These are phyloP conservation scores for Sebastes kiyomatsui DNA, from an alignment of 2,797 vertebrate species.

Conservation along the genomic window DNA sequence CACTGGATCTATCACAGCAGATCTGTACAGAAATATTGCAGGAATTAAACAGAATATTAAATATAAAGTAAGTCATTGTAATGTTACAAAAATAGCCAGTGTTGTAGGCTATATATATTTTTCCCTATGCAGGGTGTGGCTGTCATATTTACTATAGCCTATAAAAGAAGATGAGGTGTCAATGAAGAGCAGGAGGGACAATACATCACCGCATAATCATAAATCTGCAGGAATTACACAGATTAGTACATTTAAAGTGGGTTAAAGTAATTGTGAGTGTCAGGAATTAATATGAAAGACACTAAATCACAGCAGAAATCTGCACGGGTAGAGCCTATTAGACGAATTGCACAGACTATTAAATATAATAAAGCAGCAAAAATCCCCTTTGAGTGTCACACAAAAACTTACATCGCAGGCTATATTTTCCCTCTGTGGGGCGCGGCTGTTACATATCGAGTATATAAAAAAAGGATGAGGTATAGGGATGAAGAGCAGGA, in stretches of 20 bases:
- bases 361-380: background rate
- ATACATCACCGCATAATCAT: background rate
- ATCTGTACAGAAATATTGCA: background rate
- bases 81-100: background rate
- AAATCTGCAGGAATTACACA: background rate
- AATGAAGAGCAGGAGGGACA: background rate
- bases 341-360: background rate
- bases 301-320: background rate
- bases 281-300: background rate
- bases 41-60: background rate
- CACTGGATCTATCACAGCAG: background rate
- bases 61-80: background rate
- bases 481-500: background rate
- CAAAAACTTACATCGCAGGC: background rate
- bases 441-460: background rate
- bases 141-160: background rate
- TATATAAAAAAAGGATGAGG: background rate
- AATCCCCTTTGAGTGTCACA: background rate
- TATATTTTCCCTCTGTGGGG: too few species aligned
- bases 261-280: background rate
- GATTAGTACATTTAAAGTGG: background rate
- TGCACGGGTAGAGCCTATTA: background rate
- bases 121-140: background rate
- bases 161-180: background rate
- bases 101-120: background rate